Percentiles rank a stretch among this genome's conserved stretches.
Evolutionary conservation across 2,113 vertebrate species (phyloP).

Genomic region (Charadrius vociferus): DNA sequence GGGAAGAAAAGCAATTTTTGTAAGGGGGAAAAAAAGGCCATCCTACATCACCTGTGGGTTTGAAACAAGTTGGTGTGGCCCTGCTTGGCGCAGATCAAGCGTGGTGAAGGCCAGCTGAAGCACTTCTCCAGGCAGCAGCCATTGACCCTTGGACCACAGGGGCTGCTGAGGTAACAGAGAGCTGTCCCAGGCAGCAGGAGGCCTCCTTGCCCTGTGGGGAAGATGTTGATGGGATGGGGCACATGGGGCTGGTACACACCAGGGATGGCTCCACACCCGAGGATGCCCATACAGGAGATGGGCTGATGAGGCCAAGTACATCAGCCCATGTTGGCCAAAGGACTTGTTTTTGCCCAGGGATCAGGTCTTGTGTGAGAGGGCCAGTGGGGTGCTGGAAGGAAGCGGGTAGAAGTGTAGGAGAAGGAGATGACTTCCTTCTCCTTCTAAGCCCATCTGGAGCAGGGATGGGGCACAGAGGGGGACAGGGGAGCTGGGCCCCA

Average conservation of each 20-base stretch:
- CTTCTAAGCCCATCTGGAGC: background rate
- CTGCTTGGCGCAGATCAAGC: fast-evolving
- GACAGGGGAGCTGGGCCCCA: background rate
- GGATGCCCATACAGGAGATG: background rate
- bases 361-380: background rate
- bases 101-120: background rate
- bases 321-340: background rate
- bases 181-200: fast-evolving
- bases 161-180: fast-evolving
- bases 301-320: background rate
- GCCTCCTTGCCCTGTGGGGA: background rate
- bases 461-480: fast-evolving
- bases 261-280: background rate
- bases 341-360: background rate
- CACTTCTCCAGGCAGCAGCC: background rate
- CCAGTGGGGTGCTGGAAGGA: background rate
- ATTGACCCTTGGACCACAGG: background rate
- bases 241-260: background rate
- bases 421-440: background rate
- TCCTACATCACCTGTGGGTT: background rate
- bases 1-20: background rate
- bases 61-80: fast-evolving
- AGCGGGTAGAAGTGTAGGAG: background rate
- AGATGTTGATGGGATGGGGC: background rate
- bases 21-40: background rate